Evolutionary conservation across 2,113 vertebrate genomes (phyloP).

Genomic region (Sterna hirundo): DNA sequence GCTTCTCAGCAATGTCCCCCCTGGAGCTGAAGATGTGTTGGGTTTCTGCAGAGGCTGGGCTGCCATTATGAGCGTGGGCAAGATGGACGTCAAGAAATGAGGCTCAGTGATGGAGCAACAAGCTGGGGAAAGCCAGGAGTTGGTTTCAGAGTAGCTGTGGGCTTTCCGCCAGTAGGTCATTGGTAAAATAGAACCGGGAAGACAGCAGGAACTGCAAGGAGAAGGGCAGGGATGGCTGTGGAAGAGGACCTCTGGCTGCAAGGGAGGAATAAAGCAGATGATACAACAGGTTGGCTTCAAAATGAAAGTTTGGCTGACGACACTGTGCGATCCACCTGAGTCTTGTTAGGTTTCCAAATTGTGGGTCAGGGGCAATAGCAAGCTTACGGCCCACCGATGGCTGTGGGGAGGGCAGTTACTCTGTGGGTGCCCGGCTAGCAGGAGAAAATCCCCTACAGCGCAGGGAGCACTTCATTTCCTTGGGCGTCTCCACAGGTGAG

Average conservation of each 20-base stretch:
- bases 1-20: neutral
- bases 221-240: neutral
- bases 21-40: neutral
- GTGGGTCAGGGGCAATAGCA: neutral
- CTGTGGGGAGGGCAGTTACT: no score
- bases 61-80: neutral
- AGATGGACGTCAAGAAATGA: neutral
- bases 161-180: neutral
- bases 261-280: neutral
- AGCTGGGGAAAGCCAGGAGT: neutral
- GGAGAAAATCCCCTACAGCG: neutral
- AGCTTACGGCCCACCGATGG: neutral
- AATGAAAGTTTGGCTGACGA: accelerated
- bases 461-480: neutral
- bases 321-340: neutral
- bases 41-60: neutral
- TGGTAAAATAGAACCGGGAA: neutral
- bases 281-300: neutral
- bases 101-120: neutral
- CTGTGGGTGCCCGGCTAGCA: neutral
- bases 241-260: neutral
- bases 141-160: neutral
- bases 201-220: neutral
- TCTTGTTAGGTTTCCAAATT: neutral
- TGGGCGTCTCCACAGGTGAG: neutral